Conservation (phyloP, 2,888 invertebrate species). For the Torymus tubicola region DNA sequence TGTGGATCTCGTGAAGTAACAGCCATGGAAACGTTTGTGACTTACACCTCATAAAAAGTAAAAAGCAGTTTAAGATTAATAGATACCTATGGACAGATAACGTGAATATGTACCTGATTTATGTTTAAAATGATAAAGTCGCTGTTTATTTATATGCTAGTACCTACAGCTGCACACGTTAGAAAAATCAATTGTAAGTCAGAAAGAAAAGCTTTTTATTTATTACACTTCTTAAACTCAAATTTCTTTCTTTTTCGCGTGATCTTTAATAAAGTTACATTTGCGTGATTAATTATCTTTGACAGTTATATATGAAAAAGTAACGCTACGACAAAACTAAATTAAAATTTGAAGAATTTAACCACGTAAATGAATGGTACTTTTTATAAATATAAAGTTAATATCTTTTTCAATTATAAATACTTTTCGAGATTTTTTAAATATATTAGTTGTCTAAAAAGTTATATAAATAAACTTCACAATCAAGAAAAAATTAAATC, state of each 20-base stretch:
- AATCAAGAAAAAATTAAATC: background rate
- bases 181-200: constrained; percentile 35
- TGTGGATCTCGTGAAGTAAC: constrained; percentile 27
- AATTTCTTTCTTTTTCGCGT: constrained; percentile 41
- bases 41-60: constrained; percentile 31
- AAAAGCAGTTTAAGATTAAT: constrained; percentile 20
- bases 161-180: constrained; percentile 63
- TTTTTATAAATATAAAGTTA: constrained; percentile 23
- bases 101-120: constrained; percentile 73
- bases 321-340: background rate
- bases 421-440: constrained; percentile 12
- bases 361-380: constrained; percentile 23
- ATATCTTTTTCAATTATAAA: constrained; percentile 27
- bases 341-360: background rate
- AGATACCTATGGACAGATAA: constrained; percentile 42
- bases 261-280: constrained; percentile 19
- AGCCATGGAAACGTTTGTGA: constrained; percentile 35
- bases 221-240: background rate
- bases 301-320: constrained; percentile 23
- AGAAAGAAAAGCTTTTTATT: constrained; percentile 2
- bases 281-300: background rate
- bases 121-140: constrained; percentile 60
- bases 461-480: background rate
- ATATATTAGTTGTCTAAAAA: background rate
- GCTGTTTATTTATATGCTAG: constrained; percentile 61